Evolutionary conservation across 1,140 invertebrate genomes (phyloP).

Genomic region (Laodelphax striatellus): DNA sequence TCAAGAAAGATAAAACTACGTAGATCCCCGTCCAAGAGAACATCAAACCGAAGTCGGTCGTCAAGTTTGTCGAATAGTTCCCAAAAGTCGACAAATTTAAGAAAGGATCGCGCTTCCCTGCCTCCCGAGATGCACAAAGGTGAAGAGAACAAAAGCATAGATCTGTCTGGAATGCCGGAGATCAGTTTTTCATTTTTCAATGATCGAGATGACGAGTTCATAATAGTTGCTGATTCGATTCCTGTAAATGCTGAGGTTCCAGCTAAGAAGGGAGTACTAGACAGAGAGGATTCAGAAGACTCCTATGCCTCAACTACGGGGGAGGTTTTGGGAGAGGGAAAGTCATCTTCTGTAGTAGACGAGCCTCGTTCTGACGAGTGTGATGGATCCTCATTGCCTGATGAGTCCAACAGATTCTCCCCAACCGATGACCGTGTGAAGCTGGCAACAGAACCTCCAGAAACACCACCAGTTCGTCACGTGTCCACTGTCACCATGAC

Average conservation of each 20-base stretch:
- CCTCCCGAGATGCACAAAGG: not conserved
- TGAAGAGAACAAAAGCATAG: not conserved
- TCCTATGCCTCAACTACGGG: not conserved
- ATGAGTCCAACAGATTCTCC: not conserved
- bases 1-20: not conserved
- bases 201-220: constrained; percentile 8
- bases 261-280: not conserved
- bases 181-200: constrained; percentile 10
- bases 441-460: not conserved
- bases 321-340: not conserved
- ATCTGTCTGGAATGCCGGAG: not conserved
- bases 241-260: not conserved
- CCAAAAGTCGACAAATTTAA: not conserved
- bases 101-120: not conserved
- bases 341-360: not conserved
- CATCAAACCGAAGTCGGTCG: constrained; percentile 5
- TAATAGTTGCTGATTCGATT: constrained; percentile 6
- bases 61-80: constrained; percentile 7
- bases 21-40: constrained; percentile 1
- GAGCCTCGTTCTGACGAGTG: not conserved
- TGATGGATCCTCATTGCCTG: not conserved
- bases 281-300: not conserved
- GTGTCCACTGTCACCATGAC: constrained; percentile 3
- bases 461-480: not conserved
- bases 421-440: constrained; percentile 4